Evolutionary conservation across 2,797 vertebrate genomes (phyloP), one percentile per base, ranked within the genome.

Genomic region (Vespertilio murinus): DNA sequence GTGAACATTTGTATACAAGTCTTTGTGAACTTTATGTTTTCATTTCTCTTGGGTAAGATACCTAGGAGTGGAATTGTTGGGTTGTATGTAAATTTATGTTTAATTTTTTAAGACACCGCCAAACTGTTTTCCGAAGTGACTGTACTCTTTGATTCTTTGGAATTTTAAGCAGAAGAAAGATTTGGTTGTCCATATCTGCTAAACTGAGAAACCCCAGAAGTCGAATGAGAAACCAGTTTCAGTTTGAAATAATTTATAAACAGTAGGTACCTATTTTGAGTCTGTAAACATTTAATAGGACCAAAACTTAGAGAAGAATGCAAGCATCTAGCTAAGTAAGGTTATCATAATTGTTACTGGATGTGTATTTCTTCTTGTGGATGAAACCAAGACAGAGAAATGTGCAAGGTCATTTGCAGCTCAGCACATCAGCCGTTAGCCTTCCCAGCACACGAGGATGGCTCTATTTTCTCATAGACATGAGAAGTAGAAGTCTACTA

Each of bases 191-290:
- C n/a, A 69, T 89, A 94, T 92, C 42, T 89, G 35, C 25, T 78
- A 73, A 94, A 71, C 25, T 38, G 42, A 23, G 28, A 65, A 92
- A 85, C 94, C 23, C 71, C 5, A 2, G 35, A 80, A 83, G 40
- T 40, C 89, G 65, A 91, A 47, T 67, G 42, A 88, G 35, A 88
- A 92, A 18, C 40, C 49, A 70, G 22, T 65, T 84, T 74, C 38
- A 40, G 40, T 91, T 94, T 52, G 22, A 92, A 90, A 80, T 35
- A 70, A 90, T 74, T 82, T 52, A 20, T 71, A 87, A 92, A 92
- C 3, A 42, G n/a, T 52, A 49, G 59, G 18, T 70, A 73, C 70
- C 74, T 90, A 80, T 28, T 81, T 59, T 71, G 38, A 61, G n/a
- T 84, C 61, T 86, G 40, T 80, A 52, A 70, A 90, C 80, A 33